Evolutionary conservation across 2,113 vertebrate species (phyloP).

Genomic region (Cercocebus atys): DNA sequence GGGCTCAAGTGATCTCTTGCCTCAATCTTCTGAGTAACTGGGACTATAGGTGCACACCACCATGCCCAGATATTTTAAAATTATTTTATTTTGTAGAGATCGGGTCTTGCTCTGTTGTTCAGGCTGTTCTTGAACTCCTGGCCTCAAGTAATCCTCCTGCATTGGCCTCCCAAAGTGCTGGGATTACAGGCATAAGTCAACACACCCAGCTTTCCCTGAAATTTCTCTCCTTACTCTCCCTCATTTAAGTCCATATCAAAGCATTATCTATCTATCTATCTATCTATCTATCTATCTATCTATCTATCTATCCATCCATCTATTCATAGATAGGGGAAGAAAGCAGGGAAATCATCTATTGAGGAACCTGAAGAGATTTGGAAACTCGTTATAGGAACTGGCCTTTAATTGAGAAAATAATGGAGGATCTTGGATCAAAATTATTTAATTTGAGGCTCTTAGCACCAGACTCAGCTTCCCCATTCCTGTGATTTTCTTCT

Average conservation of each 20-base stretch:
- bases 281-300: neutral
- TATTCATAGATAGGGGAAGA: neutral
- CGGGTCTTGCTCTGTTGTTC: no score
- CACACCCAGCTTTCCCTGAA: no score
- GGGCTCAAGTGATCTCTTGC: no score
- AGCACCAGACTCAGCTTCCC: neutral
- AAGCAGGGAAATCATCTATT: fast-evolving
- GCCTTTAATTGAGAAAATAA: neutral
- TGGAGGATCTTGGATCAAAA: neutral
- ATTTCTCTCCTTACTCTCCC: neutral
- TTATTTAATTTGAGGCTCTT: neutral
- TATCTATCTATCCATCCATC: neutral
- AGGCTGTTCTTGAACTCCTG: no score
- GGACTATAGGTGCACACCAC: no score
- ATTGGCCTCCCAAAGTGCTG: no score
- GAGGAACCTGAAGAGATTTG: neutral
- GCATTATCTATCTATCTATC: neutral
- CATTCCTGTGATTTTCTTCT: neutral
- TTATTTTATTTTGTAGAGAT: no score
- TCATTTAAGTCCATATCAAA: neutral
- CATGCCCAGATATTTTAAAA: no score
- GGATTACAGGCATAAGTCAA: no score
- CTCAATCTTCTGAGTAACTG: no score
- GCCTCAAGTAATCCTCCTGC: no score
- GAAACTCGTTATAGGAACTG: neutral